A percentile compares a stretch with the other conserved stretches of the same genome.
Evolutionary conservation across 2,888 invertebrate genomes (phyloP).

Genomic region (Adela reaumurella): DNA sequence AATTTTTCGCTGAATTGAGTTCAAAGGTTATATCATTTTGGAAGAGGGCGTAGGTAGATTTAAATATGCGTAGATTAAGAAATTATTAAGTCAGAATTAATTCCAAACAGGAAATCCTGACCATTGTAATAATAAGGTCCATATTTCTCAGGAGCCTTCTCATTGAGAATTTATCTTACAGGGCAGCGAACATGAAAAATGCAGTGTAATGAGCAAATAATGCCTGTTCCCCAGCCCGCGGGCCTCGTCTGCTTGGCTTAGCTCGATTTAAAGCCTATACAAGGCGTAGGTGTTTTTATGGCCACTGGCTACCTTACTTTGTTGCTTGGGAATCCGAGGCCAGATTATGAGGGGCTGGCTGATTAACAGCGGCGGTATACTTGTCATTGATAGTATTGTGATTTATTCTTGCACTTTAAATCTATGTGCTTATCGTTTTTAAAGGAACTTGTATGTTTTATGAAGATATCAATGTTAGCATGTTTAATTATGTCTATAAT

Average conservation of each 20-base stretch:
- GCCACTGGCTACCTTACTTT: background rate
- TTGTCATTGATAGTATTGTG: no score
- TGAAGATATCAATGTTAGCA: no score
- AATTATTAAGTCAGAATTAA: no score
- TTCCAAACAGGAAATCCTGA: background rate
- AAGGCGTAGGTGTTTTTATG: background rate
- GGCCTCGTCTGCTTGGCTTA: background rate
- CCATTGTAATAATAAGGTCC: background rate
- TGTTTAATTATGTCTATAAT: no score
- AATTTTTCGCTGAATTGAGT: no score
- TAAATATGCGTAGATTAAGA: no score
- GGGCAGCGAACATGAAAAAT: background rate
- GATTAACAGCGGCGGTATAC: background rate
- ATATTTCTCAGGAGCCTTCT: background rate
- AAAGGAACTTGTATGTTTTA: no score
- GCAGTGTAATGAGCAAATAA: background rate
- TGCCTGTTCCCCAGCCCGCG: background rate
- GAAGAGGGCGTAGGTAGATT: no score
- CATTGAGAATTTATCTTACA: background rate
- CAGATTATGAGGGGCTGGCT: background rate
- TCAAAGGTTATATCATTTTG: no score
- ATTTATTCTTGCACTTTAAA: no score
- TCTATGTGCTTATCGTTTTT: no score
- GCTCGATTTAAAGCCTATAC: background rate
- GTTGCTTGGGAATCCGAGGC: background rate